Evolutionary conservation across 2,797 vertebrate species (phyloP).

Genomic region (Argya squamiceps): DNA sequence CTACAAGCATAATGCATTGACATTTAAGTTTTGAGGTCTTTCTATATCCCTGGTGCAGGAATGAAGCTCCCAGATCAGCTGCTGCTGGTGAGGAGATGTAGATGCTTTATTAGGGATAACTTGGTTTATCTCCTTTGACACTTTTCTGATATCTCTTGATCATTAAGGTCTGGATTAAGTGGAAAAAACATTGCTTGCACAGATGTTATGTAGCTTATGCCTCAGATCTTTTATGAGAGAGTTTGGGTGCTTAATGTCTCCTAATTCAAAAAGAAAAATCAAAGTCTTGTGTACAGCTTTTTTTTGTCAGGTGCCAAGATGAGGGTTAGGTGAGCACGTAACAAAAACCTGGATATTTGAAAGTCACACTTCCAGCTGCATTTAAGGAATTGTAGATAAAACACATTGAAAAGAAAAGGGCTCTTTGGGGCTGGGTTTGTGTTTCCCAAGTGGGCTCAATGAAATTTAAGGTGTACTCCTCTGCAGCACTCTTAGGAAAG

Average conservation of each 20-base stretch:
- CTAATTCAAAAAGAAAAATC: slow-evolving; percentile 54
- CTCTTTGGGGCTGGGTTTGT: neutral
- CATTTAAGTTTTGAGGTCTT: slow-evolving; percentile 29
- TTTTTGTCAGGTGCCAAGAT: neutral
- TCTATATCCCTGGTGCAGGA: slow-evolving; percentile 1
- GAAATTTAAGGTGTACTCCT: neutral
- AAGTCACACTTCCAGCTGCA: slow-evolving; percentile 38
- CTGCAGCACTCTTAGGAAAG: neutral
- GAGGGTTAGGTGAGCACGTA: neutral
- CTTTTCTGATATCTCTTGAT: slow-evolving; percentile 50
- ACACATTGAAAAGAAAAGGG: neutral
- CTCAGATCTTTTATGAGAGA: slow-evolving; percentile 52
- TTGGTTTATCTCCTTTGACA: slow-evolving; percentile 56
- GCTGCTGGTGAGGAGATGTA: neutral
- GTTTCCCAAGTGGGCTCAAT: neutral
- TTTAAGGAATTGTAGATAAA: neutral
- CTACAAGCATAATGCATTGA: neutral
- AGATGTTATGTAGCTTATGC: slow-evolving; percentile 14
- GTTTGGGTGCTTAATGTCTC: slow-evolving; percentile 37
- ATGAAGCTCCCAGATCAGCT: slow-evolving; percentile 38
- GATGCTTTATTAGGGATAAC: slow-evolving; percentile 45
- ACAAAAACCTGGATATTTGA: neutral
- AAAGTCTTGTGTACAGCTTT: slow-evolving; percentile 44
- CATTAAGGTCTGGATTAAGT: slow-evolving; percentile 52
- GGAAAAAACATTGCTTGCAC: slow-evolving; percentile 13